Percentiles rank a stretch among this genome's conserved stretches.
Conservation (phyloP, 2,888 invertebrate genomes). For the Stratiomys singularior region DNA sequence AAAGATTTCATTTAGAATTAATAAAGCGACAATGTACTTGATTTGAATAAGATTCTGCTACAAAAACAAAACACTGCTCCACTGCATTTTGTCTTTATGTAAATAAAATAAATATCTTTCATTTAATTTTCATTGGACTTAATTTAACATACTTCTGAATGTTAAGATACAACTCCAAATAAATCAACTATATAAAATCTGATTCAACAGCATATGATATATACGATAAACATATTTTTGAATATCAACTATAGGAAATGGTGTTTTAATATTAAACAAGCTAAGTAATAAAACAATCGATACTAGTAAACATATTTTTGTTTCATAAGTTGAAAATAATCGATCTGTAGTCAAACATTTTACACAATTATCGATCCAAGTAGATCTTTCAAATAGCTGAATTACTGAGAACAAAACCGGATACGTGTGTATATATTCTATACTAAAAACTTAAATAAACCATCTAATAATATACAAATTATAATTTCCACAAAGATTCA, state of each 20-base stretch:
- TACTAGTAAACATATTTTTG: too few species aligned
- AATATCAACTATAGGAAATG: constrained; percentile 16
- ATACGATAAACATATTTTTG: background rate
- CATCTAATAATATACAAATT: too few species aligned
- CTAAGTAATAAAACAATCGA: constrained; percentile 41
- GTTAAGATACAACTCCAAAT: constrained; percentile 52
- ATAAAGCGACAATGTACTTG: constrained; percentile 48
- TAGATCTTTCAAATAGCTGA: too few species aligned
- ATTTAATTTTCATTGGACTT: constrained; percentile 45
- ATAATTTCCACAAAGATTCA: too few species aligned
- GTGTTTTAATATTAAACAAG: constrained; percentile 36
- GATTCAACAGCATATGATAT: background rate
- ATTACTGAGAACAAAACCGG: too few species aligned
- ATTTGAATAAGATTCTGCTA: constrained; percentile 53
- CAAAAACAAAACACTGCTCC: constrained; percentile 59
- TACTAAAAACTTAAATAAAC: too few species aligned
- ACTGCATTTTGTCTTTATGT: constrained; percentile 55
- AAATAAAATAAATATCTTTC: constrained; percentile 49
- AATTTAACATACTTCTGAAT: constrained; percentile 31
- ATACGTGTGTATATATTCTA: too few species aligned
- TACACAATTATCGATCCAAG: too few species aligned
- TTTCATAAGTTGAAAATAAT: too few species aligned
- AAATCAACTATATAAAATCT: constrained; percentile 2
- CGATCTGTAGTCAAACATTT: too few species aligned
- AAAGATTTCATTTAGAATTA: too few species aligned